Conservation (phyloP, 2,797 vertebrate species). For the Poecilia gillii region DNA sequence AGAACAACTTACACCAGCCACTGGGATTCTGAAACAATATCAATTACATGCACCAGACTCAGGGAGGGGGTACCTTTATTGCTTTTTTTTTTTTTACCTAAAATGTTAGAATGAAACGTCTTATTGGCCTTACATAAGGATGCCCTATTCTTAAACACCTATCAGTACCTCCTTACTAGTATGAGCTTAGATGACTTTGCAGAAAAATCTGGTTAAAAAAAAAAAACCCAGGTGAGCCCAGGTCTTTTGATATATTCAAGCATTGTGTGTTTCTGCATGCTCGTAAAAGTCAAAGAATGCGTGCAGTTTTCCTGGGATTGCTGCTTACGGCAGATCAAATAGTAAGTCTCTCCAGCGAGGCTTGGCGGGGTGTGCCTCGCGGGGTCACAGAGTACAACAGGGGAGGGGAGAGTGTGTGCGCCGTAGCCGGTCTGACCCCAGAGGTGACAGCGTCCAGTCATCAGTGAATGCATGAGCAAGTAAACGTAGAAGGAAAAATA, state of each 20-base stretch:
- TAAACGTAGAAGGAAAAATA: slow-evolving; percentile 47
- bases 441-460: slow-evolving; percentile 25
- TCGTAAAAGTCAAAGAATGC: not conserved
- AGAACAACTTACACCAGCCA: slow-evolving; percentile 33
- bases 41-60: slow-evolving; percentile 1
- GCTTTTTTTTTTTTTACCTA: no score
- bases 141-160: not conserved
- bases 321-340: slow-evolving; percentile 16
- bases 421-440: slow-evolving; percentile 18
- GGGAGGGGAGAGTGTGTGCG: slow-evolving; percentile 18
- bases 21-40: slow-evolving; percentile 19
- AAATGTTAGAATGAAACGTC: no score
- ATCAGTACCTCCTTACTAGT: not conserved
- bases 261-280: not conserved
- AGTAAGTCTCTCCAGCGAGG: slow-evolving; percentile 19
- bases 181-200: not conserved
- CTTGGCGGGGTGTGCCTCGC: slow-evolving; percentile 9
- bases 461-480: slow-evolving; percentile 37
- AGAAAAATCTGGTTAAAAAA: not conserved
- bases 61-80: not conserved
- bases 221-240: not conserved
- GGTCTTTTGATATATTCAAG: not conserved
- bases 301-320: not conserved
- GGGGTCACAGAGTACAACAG: slow-evolving; percentile 37
- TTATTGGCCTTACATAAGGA: no score